Conservation (phyloP, 2,888 invertebrate genomes). For the Orthonevra nobilis region DNA sequence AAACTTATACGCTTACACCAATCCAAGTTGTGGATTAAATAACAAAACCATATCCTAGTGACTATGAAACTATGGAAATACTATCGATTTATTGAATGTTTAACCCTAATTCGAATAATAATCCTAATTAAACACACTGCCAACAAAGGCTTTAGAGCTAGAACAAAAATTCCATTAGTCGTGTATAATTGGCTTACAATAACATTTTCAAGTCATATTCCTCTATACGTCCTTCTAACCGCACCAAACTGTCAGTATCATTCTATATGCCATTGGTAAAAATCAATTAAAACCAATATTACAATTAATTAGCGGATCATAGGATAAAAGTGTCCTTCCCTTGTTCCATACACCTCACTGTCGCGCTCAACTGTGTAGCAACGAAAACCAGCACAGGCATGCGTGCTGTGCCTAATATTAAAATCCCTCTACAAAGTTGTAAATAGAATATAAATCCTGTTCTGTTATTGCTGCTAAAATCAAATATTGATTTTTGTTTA, state of each 20-base stretch:
- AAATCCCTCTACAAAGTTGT: conserved; percentile 30
- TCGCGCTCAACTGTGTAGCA: neutral
- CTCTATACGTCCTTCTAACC: neutral
- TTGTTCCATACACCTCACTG: neutral
- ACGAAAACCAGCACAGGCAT: neutral
- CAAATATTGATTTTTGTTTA: conserved; percentile 63
- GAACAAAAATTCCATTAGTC: conserved; percentile 34
- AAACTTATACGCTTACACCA: too few relatives aligned
- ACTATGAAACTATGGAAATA: neutral
- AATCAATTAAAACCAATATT: conserved; percentile 59
- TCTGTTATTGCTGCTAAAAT: conserved; percentile 41
- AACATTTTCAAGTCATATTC: neutral
- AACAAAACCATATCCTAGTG: too few relatives aligned
- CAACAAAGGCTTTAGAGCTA: conserved; percentile 28
- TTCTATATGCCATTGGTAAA: conserved; percentile 19
- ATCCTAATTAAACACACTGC: conserved; percentile 44
- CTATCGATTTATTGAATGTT: conserved; percentile 30
- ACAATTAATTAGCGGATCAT: conserved; percentile 62
- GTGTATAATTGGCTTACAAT: conserved; percentile 23
- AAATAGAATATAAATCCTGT: conserved; percentile 61
- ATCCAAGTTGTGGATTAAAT: too few relatives aligned
- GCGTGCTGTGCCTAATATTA: conserved; percentile 21
- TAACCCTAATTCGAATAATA: conserved; percentile 36
- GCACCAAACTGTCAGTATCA: neutral
- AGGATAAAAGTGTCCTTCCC: conserved; percentile 31